Evolutionary conservation across 2,888 invertebrate species (phyloP).

Genomic region (Ctenicera cuprea): DNA sequence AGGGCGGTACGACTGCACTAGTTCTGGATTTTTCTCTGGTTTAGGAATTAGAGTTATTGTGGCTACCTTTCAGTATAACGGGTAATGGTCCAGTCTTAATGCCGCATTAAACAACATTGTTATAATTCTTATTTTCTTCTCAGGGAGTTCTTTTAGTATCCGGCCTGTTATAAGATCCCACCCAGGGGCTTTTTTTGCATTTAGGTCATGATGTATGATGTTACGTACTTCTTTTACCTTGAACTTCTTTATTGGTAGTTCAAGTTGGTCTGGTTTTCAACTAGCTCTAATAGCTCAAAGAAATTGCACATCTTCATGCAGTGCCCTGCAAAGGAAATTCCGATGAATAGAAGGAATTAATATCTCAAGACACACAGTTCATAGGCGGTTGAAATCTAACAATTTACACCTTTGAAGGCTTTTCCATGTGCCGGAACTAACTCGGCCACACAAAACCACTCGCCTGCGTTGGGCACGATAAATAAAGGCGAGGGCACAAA

Average conservation of each 20-base stretch:
- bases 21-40: not conserved
- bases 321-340: not conserved
- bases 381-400: no score
- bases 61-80: not conserved
- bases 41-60: no score
- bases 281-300: no score
- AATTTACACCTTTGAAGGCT: not conserved
- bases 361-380: no score
- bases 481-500: not conserved
- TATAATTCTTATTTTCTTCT: not conserved
- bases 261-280: no score
- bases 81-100: not conserved
- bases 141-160: not conserved
- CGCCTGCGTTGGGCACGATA: no score
- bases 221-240: not conserved
- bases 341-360: not conserved
- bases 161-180: no score
- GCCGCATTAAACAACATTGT: not conserved
- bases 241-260: no score
- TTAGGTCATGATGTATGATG: not conserved
- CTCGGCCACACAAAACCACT: no score
- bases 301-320: not conserved
- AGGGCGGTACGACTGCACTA: not conserved
- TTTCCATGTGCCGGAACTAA: not conserved
- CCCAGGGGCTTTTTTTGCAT: no score